Percentiles rank a stretch among this genome's conserved stretches.
These are phyloP conservation scores for Antennarius maculatus DNA, from an alignment of 2,797 vertebrate species.

Conservation along the genomic window DNA sequence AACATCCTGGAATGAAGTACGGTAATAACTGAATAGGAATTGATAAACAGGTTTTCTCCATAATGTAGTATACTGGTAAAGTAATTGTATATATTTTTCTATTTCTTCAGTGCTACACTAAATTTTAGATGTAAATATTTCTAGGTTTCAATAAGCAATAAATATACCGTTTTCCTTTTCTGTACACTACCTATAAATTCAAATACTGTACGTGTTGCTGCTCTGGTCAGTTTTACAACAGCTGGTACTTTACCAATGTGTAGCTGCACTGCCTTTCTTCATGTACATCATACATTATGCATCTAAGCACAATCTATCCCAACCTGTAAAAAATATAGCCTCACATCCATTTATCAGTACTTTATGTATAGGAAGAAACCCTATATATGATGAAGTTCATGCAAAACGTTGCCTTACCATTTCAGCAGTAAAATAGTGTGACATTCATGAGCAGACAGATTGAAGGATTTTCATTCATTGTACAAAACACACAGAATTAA, in stretches of 20 bases:
- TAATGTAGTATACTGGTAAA: conserved; percentile 1
- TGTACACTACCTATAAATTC: neutral
- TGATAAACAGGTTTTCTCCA: neutral
- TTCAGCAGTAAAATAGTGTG: neutral
- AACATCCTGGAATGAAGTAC: too few relatives aligned
- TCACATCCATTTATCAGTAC: neutral
- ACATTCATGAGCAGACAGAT: conserved; percentile 16
- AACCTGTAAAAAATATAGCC: neutral
- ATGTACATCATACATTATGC: neutral
- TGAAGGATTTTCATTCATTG: neutral
- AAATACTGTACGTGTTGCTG: too few relatives aligned
- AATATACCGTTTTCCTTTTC: conserved; percentile 10
- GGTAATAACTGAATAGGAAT: neutral
- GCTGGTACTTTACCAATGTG: too few relatives aligned
- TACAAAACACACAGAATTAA: conserved; percentile 12
- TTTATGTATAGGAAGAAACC: neutral
- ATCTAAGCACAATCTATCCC: conserved; percentile 1
- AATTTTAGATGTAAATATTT: conserved; percentile 3
- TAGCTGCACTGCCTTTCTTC: neutral
- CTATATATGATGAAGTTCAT: conserved; percentile 12
- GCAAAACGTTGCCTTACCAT: conserved; percentile 1
- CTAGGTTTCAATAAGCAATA: neutral
- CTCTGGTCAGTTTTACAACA: too few relatives aligned
- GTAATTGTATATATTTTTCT: neutral
- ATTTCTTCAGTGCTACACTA: neutral